phyloP scores from a whole-genome alignment of 2,888 invertebrate species.

The Abrostola tripartita region DNA sequence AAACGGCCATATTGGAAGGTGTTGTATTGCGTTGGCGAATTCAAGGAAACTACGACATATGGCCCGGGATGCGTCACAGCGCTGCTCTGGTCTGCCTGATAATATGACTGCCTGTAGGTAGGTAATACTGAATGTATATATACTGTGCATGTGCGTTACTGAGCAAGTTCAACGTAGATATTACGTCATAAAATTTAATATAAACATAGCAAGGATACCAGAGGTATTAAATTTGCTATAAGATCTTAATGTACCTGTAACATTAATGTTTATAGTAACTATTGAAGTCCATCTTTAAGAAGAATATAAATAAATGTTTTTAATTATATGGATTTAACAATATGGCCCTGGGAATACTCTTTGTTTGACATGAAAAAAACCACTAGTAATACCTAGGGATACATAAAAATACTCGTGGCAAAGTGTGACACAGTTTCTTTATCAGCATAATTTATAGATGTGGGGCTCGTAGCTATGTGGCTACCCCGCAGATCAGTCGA shows the following conservation, averaged over 20 bases:
- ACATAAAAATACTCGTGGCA: not conserved
- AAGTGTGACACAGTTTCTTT: not conserved
- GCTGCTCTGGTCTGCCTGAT: slow-evolving; percentile 40
- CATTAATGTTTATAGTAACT: too few species aligned
- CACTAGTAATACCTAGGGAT: slow-evolving; percentile 2
- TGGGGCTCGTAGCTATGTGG: too few species aligned
- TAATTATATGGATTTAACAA: too few species aligned
- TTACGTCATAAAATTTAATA: slow-evolving; percentile 30
- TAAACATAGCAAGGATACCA: slow-evolving; percentile 15
- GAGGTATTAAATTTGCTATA: slow-evolving; percentile 18
- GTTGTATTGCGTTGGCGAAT: slow-evolving; percentile 73
- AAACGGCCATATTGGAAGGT: slow-evolving; percentile 52
- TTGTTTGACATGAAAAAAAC: too few species aligned
- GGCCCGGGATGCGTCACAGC: slow-evolving; percentile 79
- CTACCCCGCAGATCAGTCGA: too few species aligned
- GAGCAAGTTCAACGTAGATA: slow-evolving; percentile 33
- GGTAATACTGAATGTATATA: not conserved
- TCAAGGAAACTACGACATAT: slow-evolving; percentile 85
- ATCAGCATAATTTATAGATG: not conserved
- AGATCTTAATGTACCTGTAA: too few species aligned
- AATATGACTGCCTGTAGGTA: slow-evolving; percentile 23
- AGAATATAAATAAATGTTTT: too few species aligned
- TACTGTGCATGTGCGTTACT: slow-evolving; percentile 9
- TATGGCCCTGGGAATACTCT: too few species aligned
- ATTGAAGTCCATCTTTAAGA: too few species aligned